Base-by-base conservation (phyloP, 2,888 invertebrate genomes). In the Anaspis maculata region DNA sequence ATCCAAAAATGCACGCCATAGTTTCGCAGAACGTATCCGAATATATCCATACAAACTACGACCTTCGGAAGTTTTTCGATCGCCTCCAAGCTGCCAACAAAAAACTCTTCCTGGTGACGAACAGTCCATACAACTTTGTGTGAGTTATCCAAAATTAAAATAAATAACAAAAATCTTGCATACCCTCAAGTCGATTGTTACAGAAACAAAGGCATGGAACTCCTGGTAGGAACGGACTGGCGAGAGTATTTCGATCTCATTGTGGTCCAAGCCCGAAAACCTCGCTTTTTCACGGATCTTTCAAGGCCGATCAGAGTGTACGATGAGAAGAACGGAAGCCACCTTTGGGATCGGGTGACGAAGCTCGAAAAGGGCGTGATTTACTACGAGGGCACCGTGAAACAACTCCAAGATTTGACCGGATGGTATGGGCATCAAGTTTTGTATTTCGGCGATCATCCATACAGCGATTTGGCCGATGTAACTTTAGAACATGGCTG, bases 391-490 rank as follows among this genome's bases (percentile, higher is more conserved):
- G 95, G 96, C 1, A 96, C 94, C 22, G 85, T 96, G 12, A 83
- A 83, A 51, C 87, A 91, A 59, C 70, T 97, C 16, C 89, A 91
- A 64, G 83, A 88, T 38, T 72, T 95, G 61, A 96, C 94, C 0
- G 91, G 88, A 0, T 96, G 95, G 94, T 70, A 74, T 34, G 92
- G 92, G 0, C 85, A 88, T 54, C 85, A 88, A 52, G 95, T 96
- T 24, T 67, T 97, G 13, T 97, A 97, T 67, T 96, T 96, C 67
- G 96, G 97, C 0, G 97, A 97, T 69, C 97, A 97, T 69, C 95
- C 96, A 0, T 96, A 95, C 69, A 90, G 83, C 55, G 97, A 97
- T 69, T 73, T 97, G 36, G 96, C 95, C 5, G 95, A 96, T 70
- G 91, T 94, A 22, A 94, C 94, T 1, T 68, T 95, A 19, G 87